Conservation (phyloP, 2,797 vertebrate genomes). For the Poecilia picta region DNA sequence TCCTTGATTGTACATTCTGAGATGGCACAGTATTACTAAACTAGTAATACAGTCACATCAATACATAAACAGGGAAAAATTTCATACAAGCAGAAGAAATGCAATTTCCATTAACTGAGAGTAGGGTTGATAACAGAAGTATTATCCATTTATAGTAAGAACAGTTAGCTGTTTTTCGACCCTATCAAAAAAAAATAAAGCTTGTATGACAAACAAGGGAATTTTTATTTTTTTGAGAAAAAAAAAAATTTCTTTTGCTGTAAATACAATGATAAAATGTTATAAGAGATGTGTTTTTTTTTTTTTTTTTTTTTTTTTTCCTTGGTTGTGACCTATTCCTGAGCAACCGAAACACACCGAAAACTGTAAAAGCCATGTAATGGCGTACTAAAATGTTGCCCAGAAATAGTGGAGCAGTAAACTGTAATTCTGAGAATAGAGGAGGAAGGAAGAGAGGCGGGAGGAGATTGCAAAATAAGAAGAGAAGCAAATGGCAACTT, state of each 20-base stretch:
- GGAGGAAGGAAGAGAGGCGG: background rate
- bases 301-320: background rate
- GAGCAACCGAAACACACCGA: background rate
- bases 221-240: background rate
- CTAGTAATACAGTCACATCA: background rate
- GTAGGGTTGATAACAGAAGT: background rate
- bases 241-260: background rate
- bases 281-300: background rate
- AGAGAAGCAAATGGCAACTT: constrained; percentile 54
- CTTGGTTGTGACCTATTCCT: background rate
- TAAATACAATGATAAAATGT: background rate
- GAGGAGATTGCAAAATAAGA: constrained; percentile 2
- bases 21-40: background rate
- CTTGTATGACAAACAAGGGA: background rate
- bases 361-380: constrained; percentile 6
- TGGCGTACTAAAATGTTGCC: constrained; percentile 15
- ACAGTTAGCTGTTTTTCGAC: background rate
- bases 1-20: background rate
- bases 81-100: background rate
- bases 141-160: background rate
- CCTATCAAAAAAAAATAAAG: background rate
- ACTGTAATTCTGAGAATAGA: constrained; percentile 47
- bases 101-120: background rate
- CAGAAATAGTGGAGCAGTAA: constrained; percentile 21
- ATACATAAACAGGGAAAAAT: background rate